These are phyloP conservation scores for Distichodus sexfasciatus DNA, from an alignment of 2,797 vertebrate species.

Conservation along the genomic window DNA sequence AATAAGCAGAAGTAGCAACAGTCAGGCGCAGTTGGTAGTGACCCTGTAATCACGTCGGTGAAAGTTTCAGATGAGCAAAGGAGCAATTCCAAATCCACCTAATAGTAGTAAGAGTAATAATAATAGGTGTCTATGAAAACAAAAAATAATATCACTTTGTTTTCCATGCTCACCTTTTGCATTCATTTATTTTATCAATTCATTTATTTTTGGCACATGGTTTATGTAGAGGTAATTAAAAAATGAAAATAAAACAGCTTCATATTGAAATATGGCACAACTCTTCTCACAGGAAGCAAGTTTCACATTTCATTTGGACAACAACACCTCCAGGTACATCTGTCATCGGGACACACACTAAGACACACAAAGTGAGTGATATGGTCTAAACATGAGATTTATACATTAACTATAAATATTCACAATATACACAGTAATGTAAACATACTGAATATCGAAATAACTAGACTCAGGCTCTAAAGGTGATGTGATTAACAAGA, in stretches of 20 bases:
- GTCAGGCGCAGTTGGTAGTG: no score
- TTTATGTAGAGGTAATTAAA: conserved; percentile 16
- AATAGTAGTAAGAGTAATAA: no score
- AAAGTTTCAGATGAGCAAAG: no score
- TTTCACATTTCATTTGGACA: not conserved
- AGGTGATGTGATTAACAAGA: not conserved
- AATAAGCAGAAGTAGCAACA: no score
- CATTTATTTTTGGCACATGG: conserved; percentile 35
- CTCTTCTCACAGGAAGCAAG: conserved; percentile 14
- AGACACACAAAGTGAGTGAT: not conserved
- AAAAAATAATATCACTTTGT: no score
- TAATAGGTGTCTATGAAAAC: no score
- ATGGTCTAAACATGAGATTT: not conserved
- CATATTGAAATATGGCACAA: conserved; percentile 20
- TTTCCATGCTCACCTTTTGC: no score
- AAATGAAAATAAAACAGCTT: conserved; percentile 54
- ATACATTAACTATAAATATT: conserved; percentile 19
- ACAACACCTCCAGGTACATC: conserved; percentile 7
- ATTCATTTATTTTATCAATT: no score
- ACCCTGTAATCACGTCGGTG: no score
- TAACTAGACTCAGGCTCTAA: not conserved
- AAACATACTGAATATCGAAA: not conserved
- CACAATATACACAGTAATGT: conserved; percentile 20
- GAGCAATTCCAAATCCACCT: no score
- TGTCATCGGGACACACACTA: not conserved